Evolutionary conservation across 2,888 invertebrate species (phyloP).

Genomic region (Pristionchus arcanus): DNA sequence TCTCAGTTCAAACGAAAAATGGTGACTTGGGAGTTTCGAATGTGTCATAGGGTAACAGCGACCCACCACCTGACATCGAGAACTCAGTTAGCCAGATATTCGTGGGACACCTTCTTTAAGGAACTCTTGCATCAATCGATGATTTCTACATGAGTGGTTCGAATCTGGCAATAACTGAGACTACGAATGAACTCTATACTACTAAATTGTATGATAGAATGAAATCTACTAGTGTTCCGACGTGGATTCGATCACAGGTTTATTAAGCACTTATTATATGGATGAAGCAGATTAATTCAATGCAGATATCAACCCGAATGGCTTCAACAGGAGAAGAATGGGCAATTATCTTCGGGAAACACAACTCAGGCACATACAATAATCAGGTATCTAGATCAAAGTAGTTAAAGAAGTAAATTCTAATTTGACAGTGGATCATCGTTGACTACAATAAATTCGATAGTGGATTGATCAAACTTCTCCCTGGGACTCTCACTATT

Average conservation of each 20-base stretch:
- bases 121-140: constrained; percentile 38
- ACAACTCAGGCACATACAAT: constrained; percentile 51
- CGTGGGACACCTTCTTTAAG: no score
- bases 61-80: no score
- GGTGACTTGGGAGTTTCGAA: no score
- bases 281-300: neutral
- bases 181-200: constrained; percentile 87
- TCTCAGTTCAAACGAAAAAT: no score
- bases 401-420: neutral
- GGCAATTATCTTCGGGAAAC: constrained; percentile 6
- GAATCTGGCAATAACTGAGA: constrained; percentile 85
- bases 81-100: no score
- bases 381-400: constrained; percentile 1
- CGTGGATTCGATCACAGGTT: constrained; percentile 87
- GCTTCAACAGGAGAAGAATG: constrained; percentile 19
- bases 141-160: constrained; percentile 43
- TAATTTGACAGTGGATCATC: constrained; percentile 22
- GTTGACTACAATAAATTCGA: constrained; percentile 46
- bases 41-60: no score
- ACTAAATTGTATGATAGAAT: constrained; percentile 85
- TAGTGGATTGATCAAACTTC: neutral
- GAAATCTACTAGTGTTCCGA: constrained; percentile 82
- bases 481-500: constrained; percentile 6
- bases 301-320: constrained; percentile 24
- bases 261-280: no score